Conservation (phyloP, 1,140 invertebrate species). For the Nixonia krombeini region DNA sequence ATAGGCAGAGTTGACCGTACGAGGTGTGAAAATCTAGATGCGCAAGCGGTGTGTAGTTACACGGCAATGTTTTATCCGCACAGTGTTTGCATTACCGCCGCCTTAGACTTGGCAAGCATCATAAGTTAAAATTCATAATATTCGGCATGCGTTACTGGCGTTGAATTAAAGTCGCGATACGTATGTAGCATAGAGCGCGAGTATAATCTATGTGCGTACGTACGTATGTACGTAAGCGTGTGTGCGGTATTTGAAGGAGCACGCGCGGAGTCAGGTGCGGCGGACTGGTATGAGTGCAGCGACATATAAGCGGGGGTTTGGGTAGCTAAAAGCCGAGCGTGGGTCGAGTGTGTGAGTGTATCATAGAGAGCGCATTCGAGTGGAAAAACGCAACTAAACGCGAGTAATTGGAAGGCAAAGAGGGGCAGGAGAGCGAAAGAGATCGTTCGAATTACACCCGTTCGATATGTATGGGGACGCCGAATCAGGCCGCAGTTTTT, state of each 20-base stretch:
- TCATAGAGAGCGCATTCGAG: conserved; percentile 68
- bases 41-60: too few species aligned
- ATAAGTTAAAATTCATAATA: conserved; percentile 38
- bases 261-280: conserved; percentile 47
- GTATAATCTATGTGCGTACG: too few species aligned
- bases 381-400: conserved; percentile 72
- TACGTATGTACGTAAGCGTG: too few species aligned
- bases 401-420: conserved; percentile 69
- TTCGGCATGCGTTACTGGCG: conserved; percentile 22
- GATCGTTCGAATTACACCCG: conserved; percentile 48
- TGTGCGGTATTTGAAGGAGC: too few species aligned
- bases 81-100: too few species aligned
- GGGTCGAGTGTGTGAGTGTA: conserved; percentile 65
- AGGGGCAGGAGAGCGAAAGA: conserved; percentile 42
- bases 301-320: conserved; percentile 63
- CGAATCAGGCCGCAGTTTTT: conserved; percentile 18
- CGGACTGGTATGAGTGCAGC: conserved; percentile 37
- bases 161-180: conserved; percentile 41
- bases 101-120: conserved; percentile 26
- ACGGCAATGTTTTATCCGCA: too few species aligned
- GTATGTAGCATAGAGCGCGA: too few species aligned
- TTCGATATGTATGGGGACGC: conserved; percentile 32
- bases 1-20: too few species aligned
- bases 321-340: conserved; percentile 67
- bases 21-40: too few species aligned